Conservation (phyloP, 2,113 vertebrate genomes). For the Periophthalmodon schlosseri region DNA sequence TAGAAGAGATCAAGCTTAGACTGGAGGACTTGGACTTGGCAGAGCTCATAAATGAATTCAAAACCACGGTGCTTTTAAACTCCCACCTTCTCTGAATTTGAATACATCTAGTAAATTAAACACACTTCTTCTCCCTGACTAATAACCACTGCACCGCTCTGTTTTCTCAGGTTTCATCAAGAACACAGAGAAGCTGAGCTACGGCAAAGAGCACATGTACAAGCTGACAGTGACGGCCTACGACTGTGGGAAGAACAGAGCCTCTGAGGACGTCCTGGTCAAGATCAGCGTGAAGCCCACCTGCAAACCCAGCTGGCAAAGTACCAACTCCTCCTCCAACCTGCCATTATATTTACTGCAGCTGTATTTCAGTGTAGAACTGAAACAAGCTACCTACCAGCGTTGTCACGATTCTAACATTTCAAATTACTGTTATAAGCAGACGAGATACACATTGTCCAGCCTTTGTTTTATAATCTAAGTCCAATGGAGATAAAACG, state of each 20-base stretch:
- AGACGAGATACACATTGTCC: neutral
- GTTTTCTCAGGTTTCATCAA: conserved; percentile 87
- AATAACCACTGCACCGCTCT: neutral
- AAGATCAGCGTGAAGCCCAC: conserved; percentile 94
- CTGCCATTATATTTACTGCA: conserved; percentile 6
- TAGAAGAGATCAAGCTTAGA: neutral
- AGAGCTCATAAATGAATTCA: neutral
- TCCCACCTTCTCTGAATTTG: neutral
- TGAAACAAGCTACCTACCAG: neutral
- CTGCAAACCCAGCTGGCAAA: conserved; percentile 96
- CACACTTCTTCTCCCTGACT: neutral
- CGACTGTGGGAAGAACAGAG: conserved; percentile 96
- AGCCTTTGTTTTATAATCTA: conserved; percentile 10
- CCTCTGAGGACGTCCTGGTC: conserved; percentile 90
- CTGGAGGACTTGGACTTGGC: neutral
- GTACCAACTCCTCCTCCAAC: conserved; percentile 64
- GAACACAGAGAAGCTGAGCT: conserved; percentile 94
- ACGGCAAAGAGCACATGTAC: conserved; percentile 90
- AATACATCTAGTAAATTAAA: neutral
- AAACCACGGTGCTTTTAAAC: neutral
- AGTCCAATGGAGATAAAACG: conserved; percentile 25
- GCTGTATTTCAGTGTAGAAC: conserved; percentile 30
- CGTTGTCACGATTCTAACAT: neutral
- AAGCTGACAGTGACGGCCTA: conserved; percentile 95
- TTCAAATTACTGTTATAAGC: neutral